Evolutionary conservation across 1,140 invertebrate genomes (phyloP).

Genomic region (Lamellibrachia luymesi): DNA sequence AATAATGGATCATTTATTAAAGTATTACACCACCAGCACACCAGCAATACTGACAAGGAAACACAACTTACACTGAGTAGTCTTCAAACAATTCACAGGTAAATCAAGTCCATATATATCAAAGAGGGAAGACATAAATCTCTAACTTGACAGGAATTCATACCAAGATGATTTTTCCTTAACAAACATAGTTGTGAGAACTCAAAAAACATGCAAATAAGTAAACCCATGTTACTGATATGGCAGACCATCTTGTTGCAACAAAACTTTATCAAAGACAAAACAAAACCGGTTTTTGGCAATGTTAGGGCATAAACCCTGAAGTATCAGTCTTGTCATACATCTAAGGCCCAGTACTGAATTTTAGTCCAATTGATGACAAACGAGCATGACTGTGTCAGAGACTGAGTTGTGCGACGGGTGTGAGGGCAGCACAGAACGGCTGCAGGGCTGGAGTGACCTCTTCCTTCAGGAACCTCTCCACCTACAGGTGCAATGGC

Average conservation of each 20-base stretch:
- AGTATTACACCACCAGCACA: not conserved
- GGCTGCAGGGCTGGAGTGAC: slow-evolving; percentile 71
- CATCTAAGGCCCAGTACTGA: not conserved
- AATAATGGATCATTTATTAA: no score
- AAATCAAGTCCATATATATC: not conserved
- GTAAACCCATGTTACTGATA: no score
- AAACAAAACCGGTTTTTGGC: no score
- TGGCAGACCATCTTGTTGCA: no score
- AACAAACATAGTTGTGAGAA: no score
- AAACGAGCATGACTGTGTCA: not conserved
- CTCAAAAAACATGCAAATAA: no score
- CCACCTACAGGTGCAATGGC: slow-evolving; percentile 37
- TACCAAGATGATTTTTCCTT: not conserved
- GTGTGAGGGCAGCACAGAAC: slow-evolving; percentile 59
- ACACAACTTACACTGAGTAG: not conserved
- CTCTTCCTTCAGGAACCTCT: slow-evolving; percentile 42
- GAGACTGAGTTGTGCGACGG: slow-evolving; percentile 24
- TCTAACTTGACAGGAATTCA: not conserved
- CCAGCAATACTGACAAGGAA: not conserved
- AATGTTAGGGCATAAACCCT: no score
- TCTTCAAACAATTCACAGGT: not conserved
- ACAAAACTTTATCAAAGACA: no score
- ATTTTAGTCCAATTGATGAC: not conserved
- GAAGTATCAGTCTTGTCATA: no score
- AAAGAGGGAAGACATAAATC: not conserved